Conservation (phyloP, 2,888 invertebrate genomes). For the Scaptomyza polygonia region DNA sequence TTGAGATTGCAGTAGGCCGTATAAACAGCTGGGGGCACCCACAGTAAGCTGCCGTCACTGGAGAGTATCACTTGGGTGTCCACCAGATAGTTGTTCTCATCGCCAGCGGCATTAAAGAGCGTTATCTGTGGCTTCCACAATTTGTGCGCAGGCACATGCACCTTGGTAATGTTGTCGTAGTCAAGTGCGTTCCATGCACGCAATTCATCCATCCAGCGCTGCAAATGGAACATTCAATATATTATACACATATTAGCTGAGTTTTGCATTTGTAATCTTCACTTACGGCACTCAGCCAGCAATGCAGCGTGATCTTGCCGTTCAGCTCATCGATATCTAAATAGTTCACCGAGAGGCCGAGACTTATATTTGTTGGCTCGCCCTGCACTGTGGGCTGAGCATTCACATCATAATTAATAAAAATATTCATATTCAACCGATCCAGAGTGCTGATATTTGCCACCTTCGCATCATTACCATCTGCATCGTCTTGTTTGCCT, state of each 20-base stretch:
- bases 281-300: constrained; percentile 87
- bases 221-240: constrained; percentile 31
- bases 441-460: constrained; percentile 66
- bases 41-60: constrained; percentile 84
- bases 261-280: not conserved
- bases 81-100: constrained; percentile 85
- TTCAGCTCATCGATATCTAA: constrained; percentile 88
- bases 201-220: constrained; percentile 92
- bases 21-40: constrained; percentile 89
- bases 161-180: constrained; percentile 87
- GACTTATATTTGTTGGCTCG: constrained; percentile 68
- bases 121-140: constrained; percentile 91
- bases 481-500: constrained; percentile 20
- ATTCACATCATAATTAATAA: constrained; percentile 85
- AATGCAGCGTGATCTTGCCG: constrained; percentile 87
- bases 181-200: constrained; percentile 89
- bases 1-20: constrained; percentile 88
- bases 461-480: constrained; percentile 1
- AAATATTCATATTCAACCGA: constrained; percentile 83
- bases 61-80: constrained; percentile 54
- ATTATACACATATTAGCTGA: not conserved
- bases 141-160: constrained; percentile 89
- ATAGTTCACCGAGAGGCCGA: constrained; percentile 87
- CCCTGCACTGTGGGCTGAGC: constrained; percentile 77
- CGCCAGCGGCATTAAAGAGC: constrained; percentile 89